Base-by-base conservation (phyloP, 2,888 invertebrate genomes). In the Drosophila greeni region DNA sequence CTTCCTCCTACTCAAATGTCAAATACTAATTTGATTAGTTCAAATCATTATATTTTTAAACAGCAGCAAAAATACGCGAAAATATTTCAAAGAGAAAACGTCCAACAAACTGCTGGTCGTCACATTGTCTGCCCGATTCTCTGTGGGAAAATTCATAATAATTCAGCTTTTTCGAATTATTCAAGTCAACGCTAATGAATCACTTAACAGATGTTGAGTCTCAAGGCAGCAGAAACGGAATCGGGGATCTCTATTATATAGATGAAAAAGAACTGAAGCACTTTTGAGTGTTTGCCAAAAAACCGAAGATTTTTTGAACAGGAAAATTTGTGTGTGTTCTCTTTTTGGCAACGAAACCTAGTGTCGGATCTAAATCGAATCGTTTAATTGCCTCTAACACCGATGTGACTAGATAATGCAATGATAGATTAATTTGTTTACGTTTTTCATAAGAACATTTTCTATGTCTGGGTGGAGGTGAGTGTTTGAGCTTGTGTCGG, bases 161-260 rank as follows among this genome's bases (percentile, higher is more conserved):
- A 65, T 67, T 62, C 52, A 67, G 40, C 40, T 73, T 74, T 65
- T 57, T n/a, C n/a, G 36, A 73, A 66, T 52, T 65, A 66, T 66
- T 43, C 56, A 57, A 67, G 47, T 62, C 48, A 76, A 61, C 66
- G 59, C 68, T 77, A 83, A 81, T 81, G 80, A 83, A 57, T 80
- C 80, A 80, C 78, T 81, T 66, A 74, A 64, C 83, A 80, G 81
- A 76, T 82, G 83, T 74, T 56, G 55, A 68, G 64, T 62, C 54
- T 49, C 40, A 64, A 47, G 76, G 47, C 52, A 54, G 45, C 39
- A n/a, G 37, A 49, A 58, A 2, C 55, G 60, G 23, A 1, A 42
- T 24, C n/a, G n/a, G 40, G 42, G 64, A 65, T 45, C 45, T 45
- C 75, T 76, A 75, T 72, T 64, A 53, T 64, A 60, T 52, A 74